phyloP scores from a whole-genome alignment of 2,797 vertebrate genomes.

The Sebastes kiyomatsui region DNA sequence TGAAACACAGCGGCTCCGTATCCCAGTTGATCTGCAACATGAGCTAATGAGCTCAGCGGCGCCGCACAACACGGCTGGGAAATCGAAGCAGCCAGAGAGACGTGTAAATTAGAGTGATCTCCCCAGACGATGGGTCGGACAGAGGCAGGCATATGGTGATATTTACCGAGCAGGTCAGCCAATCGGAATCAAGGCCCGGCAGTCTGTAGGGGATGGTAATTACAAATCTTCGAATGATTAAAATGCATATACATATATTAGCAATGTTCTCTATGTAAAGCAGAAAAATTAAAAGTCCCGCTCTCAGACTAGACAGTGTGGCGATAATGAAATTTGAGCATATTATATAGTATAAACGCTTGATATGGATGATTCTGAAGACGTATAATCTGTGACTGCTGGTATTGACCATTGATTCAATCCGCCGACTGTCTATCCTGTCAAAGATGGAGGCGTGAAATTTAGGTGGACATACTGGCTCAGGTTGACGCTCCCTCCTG shows the following conservation, averaged over 20 bases:
- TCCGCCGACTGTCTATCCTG: background rate
- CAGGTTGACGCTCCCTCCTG: constrained; percentile 2
- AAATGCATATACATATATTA: constrained; percentile 14
- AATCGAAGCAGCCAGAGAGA: constrained; percentile 65
- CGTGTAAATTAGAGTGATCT: constrained; percentile 68
- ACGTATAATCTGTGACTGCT: background rate
- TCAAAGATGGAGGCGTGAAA: constrained; percentile 7
- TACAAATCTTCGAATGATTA: constrained; percentile 39
- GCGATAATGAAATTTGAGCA: background rate
- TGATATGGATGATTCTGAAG: background rate
- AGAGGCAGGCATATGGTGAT: constrained; percentile 49
- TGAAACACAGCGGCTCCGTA: constrained; percentile 47
- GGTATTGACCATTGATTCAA: constrained; percentile 21
- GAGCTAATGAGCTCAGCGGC: constrained; percentile 76
- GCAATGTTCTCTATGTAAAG: constrained; percentile 18
- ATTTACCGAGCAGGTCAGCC: constrained; percentile 58
- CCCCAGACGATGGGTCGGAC: constrained; percentile 56
- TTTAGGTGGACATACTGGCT: background rate
- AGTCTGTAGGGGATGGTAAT: constrained; percentile 44
- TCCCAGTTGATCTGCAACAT: constrained; percentile 70
- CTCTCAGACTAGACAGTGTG: background rate
- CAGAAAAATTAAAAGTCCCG: background rate
- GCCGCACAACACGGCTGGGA: constrained; percentile 49
- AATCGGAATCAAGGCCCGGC: constrained; percentile 43
- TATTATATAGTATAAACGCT: background rate